Base-by-base conservation (phyloP, 2,888 invertebrate genomes). In the Clitarchus hookeri region DNA sequence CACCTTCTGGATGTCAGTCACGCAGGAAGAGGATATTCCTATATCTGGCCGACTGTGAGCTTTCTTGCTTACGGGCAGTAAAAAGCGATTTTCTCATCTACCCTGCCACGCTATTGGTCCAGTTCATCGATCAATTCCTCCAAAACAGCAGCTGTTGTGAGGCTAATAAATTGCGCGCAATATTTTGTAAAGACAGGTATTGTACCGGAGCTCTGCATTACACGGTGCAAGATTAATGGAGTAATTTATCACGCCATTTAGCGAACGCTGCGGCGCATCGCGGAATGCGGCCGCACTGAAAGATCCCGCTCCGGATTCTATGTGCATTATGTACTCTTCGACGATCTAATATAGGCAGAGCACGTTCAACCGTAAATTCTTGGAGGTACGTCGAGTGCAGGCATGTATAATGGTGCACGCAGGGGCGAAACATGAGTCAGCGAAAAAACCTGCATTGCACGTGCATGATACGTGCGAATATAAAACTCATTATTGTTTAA, bases 151-250 rank as follows among this genome's bases (percentile, higher is more conserved):
- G 65, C 19, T 65, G 65, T 65, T 65, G 65, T 65, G n/a, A n/a
- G n/a, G 65, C n/a, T 19, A 65, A 65, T 65, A 65, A 65, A 65
- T 65, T n/a, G 65, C 65, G 8, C 1, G 23, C 65, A 65, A 65
- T 65, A 65, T 65, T 65, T 65, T 65, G 16, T 65, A 65, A 65
- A 65, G 65, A 23, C 65, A n/a, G 65, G 65, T n/a, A 65, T 65
- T 65, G 65, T 65, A 65, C 19, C n/a, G 23, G 65, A 65, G 23
- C 65, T 23, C 65, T 65, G 65, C n/a, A 65, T 65, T 65, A 65
- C 65, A 65, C 65, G 65, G 65, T 65, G 65, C 65, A 65, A 65
- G 65, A 65, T 65, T 65, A 65, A 65, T 65, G 65, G 65, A 65
- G 65, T 65, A 65, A 65, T 65, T 65, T n/a, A 65, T 65, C 65